Evolutionary conservation across 1,140 invertebrate species (phyloP), one percentile per base, ranked within the genome.

Genomic region (Mya arenaria): DNA sequence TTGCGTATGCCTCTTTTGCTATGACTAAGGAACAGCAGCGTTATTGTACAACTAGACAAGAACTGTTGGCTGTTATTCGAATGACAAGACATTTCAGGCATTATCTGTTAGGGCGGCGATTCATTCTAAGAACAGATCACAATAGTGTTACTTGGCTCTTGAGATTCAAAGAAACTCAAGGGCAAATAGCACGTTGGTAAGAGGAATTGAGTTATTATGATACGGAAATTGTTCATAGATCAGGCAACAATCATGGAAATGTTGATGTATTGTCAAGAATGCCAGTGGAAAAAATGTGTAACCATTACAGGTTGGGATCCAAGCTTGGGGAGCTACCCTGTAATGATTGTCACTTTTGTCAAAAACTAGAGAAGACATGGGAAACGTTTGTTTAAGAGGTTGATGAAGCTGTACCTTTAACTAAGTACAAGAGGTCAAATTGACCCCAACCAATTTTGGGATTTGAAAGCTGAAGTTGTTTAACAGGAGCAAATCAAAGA

Each of bases 21-120:
- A 63, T 90, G 13, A 86, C 69, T 44, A 74, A 55, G 23, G 82
- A 92, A 19, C 92, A 95, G 87, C 82, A 89, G 81, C 92, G 93
- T 17, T 95, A 95, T 85, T 89, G 87, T 71, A 75, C 73, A 74
- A 56, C 32, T 41, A 75, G 32, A n/a, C 73, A 10, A 56, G 62
- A 66, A 39, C 63, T 66, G 23, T 44, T 75, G 36, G 56, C 56
- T 19, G 58, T 75, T 10, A 30, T 63, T 25, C 39, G 36, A 5
- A 32, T 75, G 41, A 23, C 44, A 5, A 62, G 25, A 66, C 25
- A 78, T 34, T 78, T 78, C n/a, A 48, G 41, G 4, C 60, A 65
- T 30, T 78, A 66, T 66, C 39, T 78, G 37, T 78, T 39, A 36
- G 86, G 88, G 3, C n/a, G 63, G 55, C n/a, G 68, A 32, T 77